These are phyloP conservation scores for Tachysurus vachellii DNA, from an alignment of 2,113 vertebrate species.

Conservation along the genomic window DNA sequence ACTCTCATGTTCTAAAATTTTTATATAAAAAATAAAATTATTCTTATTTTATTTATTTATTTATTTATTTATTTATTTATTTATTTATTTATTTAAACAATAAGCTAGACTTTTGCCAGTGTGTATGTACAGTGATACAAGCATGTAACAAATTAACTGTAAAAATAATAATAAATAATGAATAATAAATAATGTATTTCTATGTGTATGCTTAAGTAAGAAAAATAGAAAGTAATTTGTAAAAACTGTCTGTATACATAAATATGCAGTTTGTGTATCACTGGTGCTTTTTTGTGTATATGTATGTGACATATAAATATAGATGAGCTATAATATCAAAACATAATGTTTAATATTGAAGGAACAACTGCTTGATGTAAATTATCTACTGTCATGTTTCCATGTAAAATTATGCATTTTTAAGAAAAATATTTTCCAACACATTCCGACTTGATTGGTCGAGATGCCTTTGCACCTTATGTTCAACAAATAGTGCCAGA, in stretches of 20 bases:
- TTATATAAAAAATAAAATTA: conserved; percentile 24
- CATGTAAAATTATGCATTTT: conserved; percentile 48
- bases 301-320: conserved; percentile 21
- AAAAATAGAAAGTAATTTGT: neutral
- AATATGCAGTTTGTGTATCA: neutral
- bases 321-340: conserved; percentile 18
- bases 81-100: conserved; percentile 27
- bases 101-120: conserved; percentile 20
- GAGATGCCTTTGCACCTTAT: conserved; percentile 50
- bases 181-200: neutral
- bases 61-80: conserved; percentile 9
- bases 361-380: conserved; percentile 35
- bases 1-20: neutral
- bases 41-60: conserved; percentile 11
- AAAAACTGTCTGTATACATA: neutral
- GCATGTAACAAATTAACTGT: conserved; percentile 18
- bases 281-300: conserved; percentile 28
- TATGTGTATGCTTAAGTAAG: neutral
- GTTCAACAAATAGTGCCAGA: conserved; percentile 51
- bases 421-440: conserved; percentile 53
- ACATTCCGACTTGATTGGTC: conserved; percentile 49
- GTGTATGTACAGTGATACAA: conserved; percentile 2
- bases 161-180: conserved; percentile 1
- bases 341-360: conserved; percentile 9
- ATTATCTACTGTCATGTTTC: conserved; percentile 42